Evolutionary conservation across 2,888 invertebrate species (phyloP), one percentile per base, ranked within the genome.

Genomic region (Tethea ocularis): DNA sequence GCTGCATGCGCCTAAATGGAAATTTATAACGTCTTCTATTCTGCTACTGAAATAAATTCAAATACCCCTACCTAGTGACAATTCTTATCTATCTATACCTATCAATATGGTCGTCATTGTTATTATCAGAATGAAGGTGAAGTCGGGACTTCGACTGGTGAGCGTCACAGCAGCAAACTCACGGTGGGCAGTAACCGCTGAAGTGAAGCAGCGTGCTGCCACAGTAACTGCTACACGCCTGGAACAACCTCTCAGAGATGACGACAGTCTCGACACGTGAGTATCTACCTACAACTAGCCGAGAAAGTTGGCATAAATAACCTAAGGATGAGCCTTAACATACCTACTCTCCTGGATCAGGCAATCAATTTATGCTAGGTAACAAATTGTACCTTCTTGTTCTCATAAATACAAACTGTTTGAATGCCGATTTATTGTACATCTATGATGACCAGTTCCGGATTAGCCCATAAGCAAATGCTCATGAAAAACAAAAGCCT

Each of bases 121-220:
- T 59, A 62, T 75, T 82, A 87, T 15, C 90, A 98, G 98, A 83
- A 97, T 97, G 67, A 95, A 97, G 69, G 98, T 98, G 58, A 97
- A 98, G 86, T 96, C 97, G 57, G 98, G 98, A 0, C 90, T 98
- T 61, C 94, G 96, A 66, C 95, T 99, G 72, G 93, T 98, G 80
- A 97, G 97, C 66, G 98, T 97, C 24, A 96, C 97, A 57, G 95
- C 96, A 85, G 96, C 94, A 76, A 96, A 88, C 71, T 96, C 95
- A 59, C 95, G 95, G 62, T 99, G 99, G 99, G 97, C 96, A 73
- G 96, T 98, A 70, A 97, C 97, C 23, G 95, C 97, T 54, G 98
- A 98, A 78, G 96, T 97, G 57, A 96, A 98, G 80, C 96, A 97
- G 70, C 97, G 97, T 2, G 95, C 96, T 1, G 98, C 98, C 29